Evolutionary conservation across 2,888 invertebrate genomes (phyloP).

Genomic region (Cantharis flavilabris): DNA sequence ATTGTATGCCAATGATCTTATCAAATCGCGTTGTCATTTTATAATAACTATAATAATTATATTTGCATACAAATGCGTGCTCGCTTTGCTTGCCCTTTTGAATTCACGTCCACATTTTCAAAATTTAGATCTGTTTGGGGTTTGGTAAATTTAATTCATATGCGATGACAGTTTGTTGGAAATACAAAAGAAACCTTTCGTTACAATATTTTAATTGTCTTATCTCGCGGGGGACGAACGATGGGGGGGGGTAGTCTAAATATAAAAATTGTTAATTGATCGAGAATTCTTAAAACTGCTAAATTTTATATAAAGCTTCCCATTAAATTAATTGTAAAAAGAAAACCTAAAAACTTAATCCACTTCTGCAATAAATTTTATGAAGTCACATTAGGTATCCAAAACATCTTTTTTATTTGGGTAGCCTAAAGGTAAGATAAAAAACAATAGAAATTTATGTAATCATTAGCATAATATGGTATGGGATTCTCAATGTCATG

Average conservation of each 20-base stretch:
- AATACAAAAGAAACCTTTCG: neutral
- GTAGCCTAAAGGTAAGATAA: neutral
- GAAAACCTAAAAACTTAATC: neutral
- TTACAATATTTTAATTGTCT: neutral
- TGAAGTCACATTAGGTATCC: neutral
- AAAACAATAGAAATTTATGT: neutral
- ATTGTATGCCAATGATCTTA: neutral
- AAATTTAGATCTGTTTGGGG: neutral
- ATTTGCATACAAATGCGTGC: neutral
- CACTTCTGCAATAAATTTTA: neutral
- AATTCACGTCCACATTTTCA: no score
- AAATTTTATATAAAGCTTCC: neutral
- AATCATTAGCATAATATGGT: neutral
- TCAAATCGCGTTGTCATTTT: neutral
- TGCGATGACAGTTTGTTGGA: neutral
- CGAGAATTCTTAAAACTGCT: neutral
- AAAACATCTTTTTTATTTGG: neutral
- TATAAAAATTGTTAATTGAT: neutral
- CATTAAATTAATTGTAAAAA: neutral
- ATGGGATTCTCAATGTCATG: neutral
- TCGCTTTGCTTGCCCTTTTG: neutral
- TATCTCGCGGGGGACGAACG: no score
- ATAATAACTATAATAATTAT: neutral
- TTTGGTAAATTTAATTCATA: neutral
- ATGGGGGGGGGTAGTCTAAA: no score